A percentile compares a stretch with the other conserved stretches of the same genome.
phyloP scores from a whole-genome alignment of 1,140 invertebrate genomes.

The Eurosta solidaginis region DNA sequence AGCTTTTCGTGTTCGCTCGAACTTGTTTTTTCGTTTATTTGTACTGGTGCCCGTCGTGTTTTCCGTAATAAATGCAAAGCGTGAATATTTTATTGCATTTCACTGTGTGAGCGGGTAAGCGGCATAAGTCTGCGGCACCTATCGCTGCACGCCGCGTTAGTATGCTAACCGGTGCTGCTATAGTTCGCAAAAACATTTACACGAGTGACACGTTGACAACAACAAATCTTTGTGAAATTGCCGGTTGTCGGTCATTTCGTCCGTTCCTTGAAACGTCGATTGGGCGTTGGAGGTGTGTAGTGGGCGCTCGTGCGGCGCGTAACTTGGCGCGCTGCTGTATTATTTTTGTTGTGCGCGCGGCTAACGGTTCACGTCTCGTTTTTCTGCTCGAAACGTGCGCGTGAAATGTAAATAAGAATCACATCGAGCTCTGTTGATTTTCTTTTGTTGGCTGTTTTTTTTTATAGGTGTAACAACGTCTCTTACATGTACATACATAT shows the following conservation, averaged over 20 bases:
- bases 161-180: neutral
- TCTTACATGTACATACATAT: neutral
- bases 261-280: neutral
- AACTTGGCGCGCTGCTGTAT: neutral
- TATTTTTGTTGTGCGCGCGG: neutral
- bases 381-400: conserved; percentile 15
- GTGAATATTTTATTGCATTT: neutral
- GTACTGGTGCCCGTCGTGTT: neutral
- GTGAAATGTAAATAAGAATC: conserved; percentile 26
- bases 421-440: conserved; percentile 7
- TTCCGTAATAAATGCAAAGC: neutral
- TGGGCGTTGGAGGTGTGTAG: neutral
- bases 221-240: conserved; percentile 8
- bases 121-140: neutral
- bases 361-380: conserved; percentile 2
- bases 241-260: conserved; percentile 1
- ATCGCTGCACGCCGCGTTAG: neutral
- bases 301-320: neutral
- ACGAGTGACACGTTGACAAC: neutral
- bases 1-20: neutral
- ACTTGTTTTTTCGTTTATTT: neutral
- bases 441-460: neutral
- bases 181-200: neutral
- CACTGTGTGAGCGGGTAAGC: neutral
- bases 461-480: neutral